Conservation (phyloP, 2,888 invertebrate species). For the Limnephilus marmoratus region DNA sequence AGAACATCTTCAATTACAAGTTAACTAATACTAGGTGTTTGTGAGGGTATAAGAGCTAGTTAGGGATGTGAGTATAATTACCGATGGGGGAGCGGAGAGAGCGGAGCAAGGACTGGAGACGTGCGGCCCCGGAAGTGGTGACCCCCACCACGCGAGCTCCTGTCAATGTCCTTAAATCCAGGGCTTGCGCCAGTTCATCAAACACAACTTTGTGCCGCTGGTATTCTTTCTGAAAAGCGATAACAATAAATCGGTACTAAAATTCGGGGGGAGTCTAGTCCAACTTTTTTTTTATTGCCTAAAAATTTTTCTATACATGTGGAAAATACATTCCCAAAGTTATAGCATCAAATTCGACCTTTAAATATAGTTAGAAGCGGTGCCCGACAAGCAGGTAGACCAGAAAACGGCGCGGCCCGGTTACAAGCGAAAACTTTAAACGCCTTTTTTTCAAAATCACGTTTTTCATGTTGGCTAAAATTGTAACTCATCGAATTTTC, state of each 20-base stretch:
- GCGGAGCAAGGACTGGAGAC: slow-evolving; percentile 80
- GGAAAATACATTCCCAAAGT: too few relatives aligned
- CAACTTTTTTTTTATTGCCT: too few relatives aligned
- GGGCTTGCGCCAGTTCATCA: slow-evolving; percentile 76
- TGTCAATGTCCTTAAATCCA: slow-evolving; percentile 78
- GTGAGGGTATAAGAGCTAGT: background rate
- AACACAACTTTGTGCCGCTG: slow-evolving; percentile 68
- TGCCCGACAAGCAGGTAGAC: too few relatives aligned
- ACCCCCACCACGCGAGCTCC: slow-evolving; percentile 81
- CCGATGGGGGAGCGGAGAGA: slow-evolving; percentile 81
- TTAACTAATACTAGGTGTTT: background rate
- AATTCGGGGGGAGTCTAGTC: too few relatives aligned
- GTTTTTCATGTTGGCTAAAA: too few relatives aligned
- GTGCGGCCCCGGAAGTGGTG: slow-evolving; percentile 88
- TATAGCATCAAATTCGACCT: too few relatives aligned
- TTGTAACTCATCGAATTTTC: too few relatives aligned
- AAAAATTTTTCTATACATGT: too few relatives aligned
- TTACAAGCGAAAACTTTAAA: too few relatives aligned
- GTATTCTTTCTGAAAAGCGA: slow-evolving; percentile 48
- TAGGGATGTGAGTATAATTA: slow-evolving; percentile 67
- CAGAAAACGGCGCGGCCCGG: too few relatives aligned
- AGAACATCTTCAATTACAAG: background rate
- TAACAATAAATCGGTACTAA: background rate
- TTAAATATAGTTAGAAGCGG: too few relatives aligned
- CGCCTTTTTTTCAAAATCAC: too few relatives aligned